These are phyloP conservation scores for Eleginops maclovinus DNA, from an alignment of 2,113 vertebrate species.

Conservation along the genomic window DNA sequence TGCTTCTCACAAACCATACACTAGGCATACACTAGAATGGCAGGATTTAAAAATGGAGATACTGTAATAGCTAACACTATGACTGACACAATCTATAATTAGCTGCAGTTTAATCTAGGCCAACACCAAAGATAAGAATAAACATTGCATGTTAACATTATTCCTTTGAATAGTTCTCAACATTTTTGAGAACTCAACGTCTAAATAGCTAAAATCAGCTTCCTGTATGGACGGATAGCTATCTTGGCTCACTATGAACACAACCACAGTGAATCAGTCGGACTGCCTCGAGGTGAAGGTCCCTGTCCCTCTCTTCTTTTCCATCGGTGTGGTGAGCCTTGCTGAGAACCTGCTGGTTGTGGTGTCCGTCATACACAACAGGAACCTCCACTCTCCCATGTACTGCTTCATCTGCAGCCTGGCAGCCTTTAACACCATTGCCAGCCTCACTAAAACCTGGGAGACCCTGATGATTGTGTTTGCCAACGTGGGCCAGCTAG, in stretches of 20 bases:
- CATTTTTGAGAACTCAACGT: no score
- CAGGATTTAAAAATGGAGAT: not conserved
- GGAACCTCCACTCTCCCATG: constrained; percentile 95
- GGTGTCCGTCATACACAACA: constrained; percentile 89
- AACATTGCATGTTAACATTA: not conserved
- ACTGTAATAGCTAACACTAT: not conserved
- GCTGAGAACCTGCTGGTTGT: constrained; percentile 93
- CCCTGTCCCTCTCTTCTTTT: constrained; percentile 90
- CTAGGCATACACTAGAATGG: not conserved
- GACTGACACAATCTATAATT: not conserved
- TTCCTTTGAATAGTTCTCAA: not conserved
- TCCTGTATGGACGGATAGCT: not conserved
- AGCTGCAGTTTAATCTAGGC: not conserved
- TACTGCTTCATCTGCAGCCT: constrained; percentile 97
- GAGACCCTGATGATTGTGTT: constrained; percentile 91
- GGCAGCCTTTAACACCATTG: constrained; percentile 93
- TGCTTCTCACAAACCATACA: not conserved
- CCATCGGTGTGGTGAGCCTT: constrained; percentile 87
- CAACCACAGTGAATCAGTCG: constrained; percentile 54
- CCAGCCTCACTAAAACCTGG: constrained; percentile 90
- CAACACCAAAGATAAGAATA: not conserved
- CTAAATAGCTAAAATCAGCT: no score
- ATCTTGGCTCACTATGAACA: constrained; percentile 39
- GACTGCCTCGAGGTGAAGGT: constrained; percentile 88
- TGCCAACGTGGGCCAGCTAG: constrained; percentile 85